Evolutionary conservation across 2,797 vertebrate genomes (phyloP).

Genomic region (Bradypodion pumilum): DNA sequence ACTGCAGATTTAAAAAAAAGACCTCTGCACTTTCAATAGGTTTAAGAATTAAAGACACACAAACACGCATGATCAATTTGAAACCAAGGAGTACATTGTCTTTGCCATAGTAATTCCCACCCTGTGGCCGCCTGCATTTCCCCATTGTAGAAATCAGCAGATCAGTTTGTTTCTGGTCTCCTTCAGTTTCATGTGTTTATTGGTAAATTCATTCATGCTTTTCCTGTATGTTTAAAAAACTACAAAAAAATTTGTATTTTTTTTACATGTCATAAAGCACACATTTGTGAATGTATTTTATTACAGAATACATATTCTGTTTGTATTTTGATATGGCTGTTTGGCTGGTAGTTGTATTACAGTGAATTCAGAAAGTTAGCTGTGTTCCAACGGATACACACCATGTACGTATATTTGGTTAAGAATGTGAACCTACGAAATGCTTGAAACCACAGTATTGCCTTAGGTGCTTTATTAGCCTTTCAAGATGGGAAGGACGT

Average conservation of each 20-base stretch:
- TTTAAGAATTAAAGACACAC: conserved; percentile 4
- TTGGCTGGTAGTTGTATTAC: background rate
- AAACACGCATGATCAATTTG: background rate
- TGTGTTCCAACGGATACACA: background rate
- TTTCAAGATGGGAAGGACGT: background rate
- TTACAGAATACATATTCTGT: background rate
- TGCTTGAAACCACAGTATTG: too few relatives aligned
- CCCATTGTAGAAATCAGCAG: background rate
- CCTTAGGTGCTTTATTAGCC: too few relatives aligned
- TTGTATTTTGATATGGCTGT: background rate
- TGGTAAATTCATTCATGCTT: background rate
- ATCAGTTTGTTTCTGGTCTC: background rate
- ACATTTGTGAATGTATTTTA: background rate
- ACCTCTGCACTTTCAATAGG: background rate
- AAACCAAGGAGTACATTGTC: background rate
- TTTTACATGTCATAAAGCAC: background rate
- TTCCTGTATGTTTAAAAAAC: background rate
- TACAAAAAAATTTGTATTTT: background rate
- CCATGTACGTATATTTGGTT: too few relatives aligned
- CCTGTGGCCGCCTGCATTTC: background rate
- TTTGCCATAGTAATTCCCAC: background rate
- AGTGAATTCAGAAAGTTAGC: background rate
- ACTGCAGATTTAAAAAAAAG: conserved; percentile 79
- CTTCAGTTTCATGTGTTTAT: background rate
- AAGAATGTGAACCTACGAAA: too few relatives aligned